Percentiles rank a stretch among this genome's conserved stretches.
These are phyloP conservation scores for Heliothis subflexa DNA, from an alignment of 1,140 invertebrate species.

Conservation along the genomic window DNA sequence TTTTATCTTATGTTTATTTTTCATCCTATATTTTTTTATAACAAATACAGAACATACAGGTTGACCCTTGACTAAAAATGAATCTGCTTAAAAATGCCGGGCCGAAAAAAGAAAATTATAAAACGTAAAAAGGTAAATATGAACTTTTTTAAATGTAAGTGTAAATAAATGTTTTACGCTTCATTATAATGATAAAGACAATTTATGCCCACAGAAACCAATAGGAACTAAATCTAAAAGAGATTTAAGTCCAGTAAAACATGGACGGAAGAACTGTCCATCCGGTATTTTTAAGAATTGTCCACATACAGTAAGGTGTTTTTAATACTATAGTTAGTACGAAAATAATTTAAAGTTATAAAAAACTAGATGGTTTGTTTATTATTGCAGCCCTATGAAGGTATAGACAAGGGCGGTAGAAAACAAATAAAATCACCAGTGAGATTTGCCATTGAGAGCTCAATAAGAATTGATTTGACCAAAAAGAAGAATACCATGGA, in stretches of 20 bases:
- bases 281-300: background rate
- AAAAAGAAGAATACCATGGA: slow-evolving; percentile 46
- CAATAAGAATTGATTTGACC: slow-evolving; percentile 17
- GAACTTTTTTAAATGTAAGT: background rate
- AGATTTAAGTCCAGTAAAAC: background rate
- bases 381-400: background rate
- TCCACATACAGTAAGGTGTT: background rate
- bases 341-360: too few species aligned
- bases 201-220: background rate
- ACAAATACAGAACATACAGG: background rate
- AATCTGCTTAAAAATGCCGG: slow-evolving; percentile 55
- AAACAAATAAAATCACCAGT: background rate
- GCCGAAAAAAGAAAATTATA: slow-evolving; percentile 56
- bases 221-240: background rate
- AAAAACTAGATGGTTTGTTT: background rate
- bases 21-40: background rate
- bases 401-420: background rate
- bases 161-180: too few species aligned
- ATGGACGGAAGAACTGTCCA: background rate
- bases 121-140: slow-evolving; percentile 60
- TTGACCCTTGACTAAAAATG: slow-evolving; percentile 23
- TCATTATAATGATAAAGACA: too few species aligned
- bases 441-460: slow-evolving; percentile 53
- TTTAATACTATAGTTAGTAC: background rate
- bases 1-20: background rate